A percentile compares a stretch with the other conserved stretches of the same genome.
Evolutionary conservation across 30 jellyfish, hydroid and myxozoan genomes (phyloP).

Genomic region (Calvadosia cruxmelitensis): DNA sequence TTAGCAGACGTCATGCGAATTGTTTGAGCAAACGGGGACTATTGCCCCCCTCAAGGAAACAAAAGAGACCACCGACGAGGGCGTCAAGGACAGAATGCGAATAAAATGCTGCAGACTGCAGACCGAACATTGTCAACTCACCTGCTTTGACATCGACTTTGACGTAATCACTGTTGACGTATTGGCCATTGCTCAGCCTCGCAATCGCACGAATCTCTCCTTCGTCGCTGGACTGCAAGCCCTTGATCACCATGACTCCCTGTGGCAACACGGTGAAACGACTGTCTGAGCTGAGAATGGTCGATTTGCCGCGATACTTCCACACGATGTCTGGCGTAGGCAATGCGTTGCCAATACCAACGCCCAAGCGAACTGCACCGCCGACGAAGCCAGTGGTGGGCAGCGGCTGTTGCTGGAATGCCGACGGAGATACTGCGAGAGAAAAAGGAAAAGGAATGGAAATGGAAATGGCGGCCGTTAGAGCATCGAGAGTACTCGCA

Average conservation of each 20-base stretch:
- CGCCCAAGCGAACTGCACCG: constrained; percentile 60
- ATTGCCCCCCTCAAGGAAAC: no score
- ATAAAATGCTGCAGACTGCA: no score
- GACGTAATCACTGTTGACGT: constrained; percentile 28
- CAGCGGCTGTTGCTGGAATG: constrained; percentile 16
- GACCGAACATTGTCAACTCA: no score
- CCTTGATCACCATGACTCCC: constrained; percentile 55
- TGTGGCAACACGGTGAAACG: constrained; percentile 62
- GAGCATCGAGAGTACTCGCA: no score
- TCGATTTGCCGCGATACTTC: constrained; percentile 58
- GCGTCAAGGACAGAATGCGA: no score
- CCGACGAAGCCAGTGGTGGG: constrained; percentile 59
- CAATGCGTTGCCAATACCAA: constrained; percentile 37
- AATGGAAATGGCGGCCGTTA: no score
- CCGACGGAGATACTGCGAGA: constrained; percentile 22
- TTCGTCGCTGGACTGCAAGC: constrained; percentile 31
- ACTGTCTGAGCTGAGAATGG: constrained; percentile 33
- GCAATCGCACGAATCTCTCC: constrained; percentile 78
- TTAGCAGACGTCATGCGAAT: no score
- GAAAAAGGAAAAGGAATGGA: not conserved
- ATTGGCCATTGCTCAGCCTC: constrained; percentile 8
- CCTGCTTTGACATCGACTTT: constrained; percentile 42
- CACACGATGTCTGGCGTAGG: constrained; percentile 79
- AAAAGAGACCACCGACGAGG: no score
- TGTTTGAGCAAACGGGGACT: no score